Conservation (phyloP, 2,113 vertebrate genomes). For the Mola mola region DNA sequence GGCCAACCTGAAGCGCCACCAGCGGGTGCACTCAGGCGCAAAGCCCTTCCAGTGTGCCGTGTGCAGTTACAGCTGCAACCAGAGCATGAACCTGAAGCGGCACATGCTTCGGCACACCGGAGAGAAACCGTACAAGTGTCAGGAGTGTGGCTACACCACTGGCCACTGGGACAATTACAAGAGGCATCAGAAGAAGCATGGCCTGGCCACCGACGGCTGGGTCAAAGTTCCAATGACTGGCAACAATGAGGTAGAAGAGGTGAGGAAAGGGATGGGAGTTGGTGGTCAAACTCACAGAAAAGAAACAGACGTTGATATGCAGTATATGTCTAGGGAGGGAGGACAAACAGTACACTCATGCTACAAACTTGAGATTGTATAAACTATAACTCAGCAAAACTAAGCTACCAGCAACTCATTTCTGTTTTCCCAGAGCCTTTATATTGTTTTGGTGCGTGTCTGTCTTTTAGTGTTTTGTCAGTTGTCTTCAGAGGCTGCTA, state of each 20-base stretch:
- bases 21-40: slow-evolving; percentile 95
- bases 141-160: slow-evolving; percentile 92
- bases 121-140: slow-evolving; percentile 95
- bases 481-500: slow-evolving; percentile 76
- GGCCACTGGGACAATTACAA: slow-evolving; percentile 99
- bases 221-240: slow-evolving; percentile 78
- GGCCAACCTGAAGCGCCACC: slow-evolving; percentile 96
- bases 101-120: slow-evolving; percentile 97
- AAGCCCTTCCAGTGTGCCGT: slow-evolving; percentile 95
- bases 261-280: slow-evolving; percentile 48
- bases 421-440: slow-evolving; percentile 56
- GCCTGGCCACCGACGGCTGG: slow-evolving; percentile 88
- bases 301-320: slow-evolving; percentile 58
- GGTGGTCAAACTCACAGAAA: slow-evolving; percentile 56
- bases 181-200: slow-evolving; percentile 96
- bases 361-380: slow-evolving; percentile 73
- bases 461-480: slow-evolving; percentile 53
- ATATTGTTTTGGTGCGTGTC: slow-evolving; percentile 53
- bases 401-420: slow-evolving; percentile 75
- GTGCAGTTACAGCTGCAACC: slow-evolving; percentile 97
- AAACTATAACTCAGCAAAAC: slow-evolving; percentile 63
- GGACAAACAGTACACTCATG: slow-evolving; percentile 56
- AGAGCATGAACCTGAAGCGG: slow-evolving; percentile 99
- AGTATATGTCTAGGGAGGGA: slow-evolving; percentile 65
- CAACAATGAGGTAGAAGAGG: slow-evolving; percentile 55